These are phyloP conservation scores for Anas capensis DNA, from an alignment of 2,797 vertebrate species.

Conservation along the genomic window DNA sequence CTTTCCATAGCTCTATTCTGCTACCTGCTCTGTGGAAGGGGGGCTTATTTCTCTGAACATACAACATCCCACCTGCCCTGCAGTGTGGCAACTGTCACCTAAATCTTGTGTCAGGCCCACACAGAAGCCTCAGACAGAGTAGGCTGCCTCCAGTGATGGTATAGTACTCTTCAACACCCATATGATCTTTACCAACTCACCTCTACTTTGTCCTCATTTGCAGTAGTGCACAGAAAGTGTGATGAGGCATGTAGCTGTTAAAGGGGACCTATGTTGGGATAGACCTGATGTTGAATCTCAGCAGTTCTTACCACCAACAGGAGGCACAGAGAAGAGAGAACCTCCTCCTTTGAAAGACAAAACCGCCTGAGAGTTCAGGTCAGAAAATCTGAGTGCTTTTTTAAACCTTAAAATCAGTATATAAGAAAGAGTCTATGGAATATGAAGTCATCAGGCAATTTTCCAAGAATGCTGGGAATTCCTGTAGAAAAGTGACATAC, in stretches of 20 bases:
- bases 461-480: neutral
- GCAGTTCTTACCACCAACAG: fast-evolving
- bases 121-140: fast-evolving
- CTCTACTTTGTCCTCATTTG: neutral
- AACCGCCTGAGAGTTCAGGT: neutral
- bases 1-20: neutral
- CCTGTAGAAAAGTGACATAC: neutral
- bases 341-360: neutral
- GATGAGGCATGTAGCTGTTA: fast-evolving
- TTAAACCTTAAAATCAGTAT: neutral
- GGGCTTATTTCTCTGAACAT: neutral
- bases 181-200: neutral
- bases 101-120: neutral
- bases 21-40: fast-evolving
- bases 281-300: neutral
- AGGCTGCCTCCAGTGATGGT: neutral
- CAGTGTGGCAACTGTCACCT: neutral
- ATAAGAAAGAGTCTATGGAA: neutral
- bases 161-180: neutral
- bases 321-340: neutral
- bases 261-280: neutral
- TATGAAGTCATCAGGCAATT: neutral
- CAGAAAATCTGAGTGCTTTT: neutral
- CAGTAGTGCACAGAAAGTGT: neutral
- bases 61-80: neutral